Conservation (phyloP, 2,888 invertebrate species). For the Prenolepis imparis region DNA sequence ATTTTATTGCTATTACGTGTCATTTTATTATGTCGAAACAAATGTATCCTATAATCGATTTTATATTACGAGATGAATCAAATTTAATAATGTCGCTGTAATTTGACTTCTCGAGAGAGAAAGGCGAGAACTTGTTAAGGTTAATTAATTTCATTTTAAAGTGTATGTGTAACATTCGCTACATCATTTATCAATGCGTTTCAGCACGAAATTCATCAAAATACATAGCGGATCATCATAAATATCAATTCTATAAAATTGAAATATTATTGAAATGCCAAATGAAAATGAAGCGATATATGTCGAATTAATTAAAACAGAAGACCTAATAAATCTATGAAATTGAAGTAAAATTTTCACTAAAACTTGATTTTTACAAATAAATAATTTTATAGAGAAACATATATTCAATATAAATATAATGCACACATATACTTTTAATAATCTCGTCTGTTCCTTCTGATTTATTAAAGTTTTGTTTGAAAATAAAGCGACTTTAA, state of each 20-base stretch:
- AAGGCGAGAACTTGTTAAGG: not conserved
- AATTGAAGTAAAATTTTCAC: not conserved
- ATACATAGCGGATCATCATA: not conserved
- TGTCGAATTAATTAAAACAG: slow-evolving; percentile 15
- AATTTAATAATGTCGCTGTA: slow-evolving; percentile 10
- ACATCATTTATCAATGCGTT: slow-evolving; percentile 21
- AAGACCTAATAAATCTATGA: not conserved
- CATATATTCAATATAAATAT: not conserved
- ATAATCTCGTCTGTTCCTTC: not conserved
- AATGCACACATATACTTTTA: not conserved
- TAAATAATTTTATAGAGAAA: slow-evolving; percentile 24
- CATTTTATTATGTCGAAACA: slow-evolving; percentile 29
- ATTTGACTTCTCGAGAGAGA: slow-evolving; percentile 12
- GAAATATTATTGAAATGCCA: slow-evolving; percentile 14
- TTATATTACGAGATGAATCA: slow-evolving; percentile 4
- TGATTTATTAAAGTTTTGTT: not conserved
- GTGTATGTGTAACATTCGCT: not conserved
- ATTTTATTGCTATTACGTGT: slow-evolving; percentile 11
- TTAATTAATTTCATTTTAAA: slow-evolving; percentile 32
- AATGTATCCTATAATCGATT: slow-evolving; percentile 25
- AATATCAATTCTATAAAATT: slow-evolving; percentile 22
- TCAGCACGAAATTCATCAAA: slow-evolving; percentile 19
- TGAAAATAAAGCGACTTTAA: not conserved
- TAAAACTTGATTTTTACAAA: not conserved
- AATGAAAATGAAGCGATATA: not conserved